Base-by-base conservation (phyloP, 2,797 vertebrate species). In the Tangara arthus region DNA sequence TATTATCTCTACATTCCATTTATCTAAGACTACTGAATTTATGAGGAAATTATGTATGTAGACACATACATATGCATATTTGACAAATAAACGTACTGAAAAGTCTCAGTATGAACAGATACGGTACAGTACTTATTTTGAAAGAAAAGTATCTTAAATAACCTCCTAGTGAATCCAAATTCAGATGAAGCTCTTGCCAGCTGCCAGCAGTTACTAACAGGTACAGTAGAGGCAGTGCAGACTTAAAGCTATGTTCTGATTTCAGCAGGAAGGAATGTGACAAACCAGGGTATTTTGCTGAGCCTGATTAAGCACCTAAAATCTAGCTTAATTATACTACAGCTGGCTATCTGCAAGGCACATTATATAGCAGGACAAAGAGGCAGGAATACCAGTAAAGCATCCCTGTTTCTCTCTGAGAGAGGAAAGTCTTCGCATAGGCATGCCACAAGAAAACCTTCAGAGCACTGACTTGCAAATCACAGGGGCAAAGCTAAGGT, bases 171-270 rank as follows among this genome's bases (percentile, higher is more conserved):
- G 81, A 90, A 95, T 87, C 87, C 5, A 3, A 90, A 94, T 96
- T 94, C 91, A 91, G 66, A 82, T 88, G 73, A 76, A 77, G 77
- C 35, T 78, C 73, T 86, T 90, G 77, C 88, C 89, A 95, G 93
- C 87, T 96, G 95, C 90, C 80, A 93, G 93, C 93, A 96, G 87
- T 96, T 95, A 91, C 91, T 90, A 79, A 68, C 89, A 96, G 94
- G 94, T 96, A 95, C 95, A 90, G 95, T 50, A 96, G 95, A 95
- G 94, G 94, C 94, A 96, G 94, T 93, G 83, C 73, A 95, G 80
- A 91, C 93, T 90, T 94, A 82, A 76, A 96, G 77, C 93, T 91
- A 26, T 42, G 47, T 19, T 77, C 89, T 93, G 85, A 94, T 88
- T 94, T 97, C 93, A 95, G 84, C 82, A 76, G 80, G 70, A 96